These are phyloP conservation scores for Dermochelys coriacea DNA, from an alignment of 2,797 vertebrate genomes.

Conservation along the genomic window DNA sequence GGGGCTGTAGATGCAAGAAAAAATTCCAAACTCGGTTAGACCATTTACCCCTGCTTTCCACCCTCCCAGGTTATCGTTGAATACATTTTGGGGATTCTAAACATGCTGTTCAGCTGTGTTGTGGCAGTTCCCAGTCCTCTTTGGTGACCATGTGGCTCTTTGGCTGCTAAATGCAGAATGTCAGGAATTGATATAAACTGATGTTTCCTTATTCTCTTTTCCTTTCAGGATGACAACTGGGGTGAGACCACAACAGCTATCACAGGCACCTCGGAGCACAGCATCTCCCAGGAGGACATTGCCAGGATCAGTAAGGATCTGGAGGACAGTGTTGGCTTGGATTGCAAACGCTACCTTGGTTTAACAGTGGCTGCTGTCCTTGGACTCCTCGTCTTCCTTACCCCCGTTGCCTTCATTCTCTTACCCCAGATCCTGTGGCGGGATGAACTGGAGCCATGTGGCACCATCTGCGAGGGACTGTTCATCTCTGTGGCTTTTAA, in stretches of 20 bases:
- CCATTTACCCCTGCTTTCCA: not conserved
- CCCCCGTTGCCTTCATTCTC: constrained; percentile 93
- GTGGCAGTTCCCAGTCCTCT: not conserved
- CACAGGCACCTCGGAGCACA: constrained; percentile 96
- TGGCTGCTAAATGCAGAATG: not conserved
- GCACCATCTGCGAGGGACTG: constrained; percentile 95
- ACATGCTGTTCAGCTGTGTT: not conserved
- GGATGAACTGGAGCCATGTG: constrained; percentile 90
- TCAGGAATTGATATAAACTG: not conserved
- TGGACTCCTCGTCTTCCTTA: constrained; percentile 90
- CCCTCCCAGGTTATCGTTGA: not conserved
- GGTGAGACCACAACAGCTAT: constrained; percentile 97
- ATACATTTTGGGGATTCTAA: not conserved
- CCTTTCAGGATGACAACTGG: constrained; percentile 95
- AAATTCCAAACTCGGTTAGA: not conserved
- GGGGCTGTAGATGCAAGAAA: not conserved
- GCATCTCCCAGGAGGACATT: constrained; percentile 96
- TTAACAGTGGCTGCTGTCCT: constrained; percentile 85
- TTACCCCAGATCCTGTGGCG: constrained; percentile 93
- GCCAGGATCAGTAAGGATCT: constrained; percentile 90
- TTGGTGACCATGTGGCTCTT: not conserved
- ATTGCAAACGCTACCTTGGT: constrained; percentile 89
- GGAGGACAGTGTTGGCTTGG: constrained; percentile 87
- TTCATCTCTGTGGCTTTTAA: constrained; percentile 98
- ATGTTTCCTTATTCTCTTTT: not conserved